Evolutionary conservation across 2,113 vertebrate genomes (phyloP), one percentile per base, ranked within the genome.

Genomic region (Geococcyx californianus): DNA sequence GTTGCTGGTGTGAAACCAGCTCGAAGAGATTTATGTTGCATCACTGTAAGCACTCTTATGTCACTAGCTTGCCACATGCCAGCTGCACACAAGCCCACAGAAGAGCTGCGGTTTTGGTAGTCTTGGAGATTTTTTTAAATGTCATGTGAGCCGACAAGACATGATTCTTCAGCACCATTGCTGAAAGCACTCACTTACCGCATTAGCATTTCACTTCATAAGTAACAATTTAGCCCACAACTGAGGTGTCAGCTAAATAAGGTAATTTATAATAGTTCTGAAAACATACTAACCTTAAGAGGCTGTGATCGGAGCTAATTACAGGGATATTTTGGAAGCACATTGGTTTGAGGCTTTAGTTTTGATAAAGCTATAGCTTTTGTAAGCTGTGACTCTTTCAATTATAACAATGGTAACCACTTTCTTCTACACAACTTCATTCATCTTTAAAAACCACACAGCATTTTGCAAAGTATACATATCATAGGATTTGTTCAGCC

Each of bases 301-400:
- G 91, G 54, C 88, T 96, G 69, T 92, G 92, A 97, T 96, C 92
- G 95, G 77, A 85, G 85, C 51, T 97, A 97, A 96, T 97, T 95
- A 96, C n/a, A 95, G 80, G 82, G 80, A 70, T 47, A 40, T 81
- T 94, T 83, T 95, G 76, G 87, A 96, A 97, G 95, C 87, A 83
- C 85, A 83, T 58, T 87, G 72, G 78, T 89, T 90, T 95, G 42
- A 67, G 74, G 85, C 84, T 90, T 85, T 79, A 62, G 68, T 80
- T 93, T 87, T 95, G 90, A 97, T 94, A 93, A 91, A 96, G 58
- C 47, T 49, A 18, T 18, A 45, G 44, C 44, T 16, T 68, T 85
- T 74, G 51, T 80, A 93, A 93, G 93, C 52, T 64, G 16, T n/a
- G 66, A 73, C 89, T 72, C 74, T 83, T 96, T 74, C 81, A 90